Conservation (phyloP, 2,888 invertebrate species). For the Megastigmus dorsalis region DNA sequence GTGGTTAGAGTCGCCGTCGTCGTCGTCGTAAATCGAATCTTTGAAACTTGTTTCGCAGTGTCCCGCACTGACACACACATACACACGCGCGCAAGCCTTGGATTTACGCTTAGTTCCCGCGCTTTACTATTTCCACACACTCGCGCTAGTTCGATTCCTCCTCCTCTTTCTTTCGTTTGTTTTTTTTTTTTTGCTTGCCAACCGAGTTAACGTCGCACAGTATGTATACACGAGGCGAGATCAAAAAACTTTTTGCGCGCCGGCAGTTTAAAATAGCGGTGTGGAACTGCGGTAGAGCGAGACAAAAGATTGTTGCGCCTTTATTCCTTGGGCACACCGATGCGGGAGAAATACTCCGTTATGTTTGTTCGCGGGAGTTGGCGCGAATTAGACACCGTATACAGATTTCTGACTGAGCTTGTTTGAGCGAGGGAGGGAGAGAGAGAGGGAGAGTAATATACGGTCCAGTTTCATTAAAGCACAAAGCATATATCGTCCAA, state of each 20-base stretch:
- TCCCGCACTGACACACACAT: no score
- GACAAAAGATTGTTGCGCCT: no score
- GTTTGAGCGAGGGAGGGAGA: no score
- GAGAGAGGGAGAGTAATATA: no score
- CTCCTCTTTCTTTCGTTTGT: background rate
- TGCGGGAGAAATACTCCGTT: no score
- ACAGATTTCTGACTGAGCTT: no score
- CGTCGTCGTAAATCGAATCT: slow-evolving; percentile 38
- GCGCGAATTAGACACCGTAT: no score
- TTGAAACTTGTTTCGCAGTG: slow-evolving; percentile 27
- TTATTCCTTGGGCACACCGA: no score
- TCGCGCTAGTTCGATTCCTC: background rate
- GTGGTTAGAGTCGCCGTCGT: background rate
- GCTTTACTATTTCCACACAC: background rate
- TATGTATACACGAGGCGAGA: slow-evolving; percentile 5
- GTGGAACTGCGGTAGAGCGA: background rate
- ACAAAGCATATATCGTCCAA: slow-evolving; percentile 10
- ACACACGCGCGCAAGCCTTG: no score
- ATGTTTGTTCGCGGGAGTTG: no score
- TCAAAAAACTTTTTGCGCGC: slow-evolving; percentile 22
- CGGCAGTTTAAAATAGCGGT: background rate
- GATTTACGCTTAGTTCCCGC: slow-evolving; percentile 1
- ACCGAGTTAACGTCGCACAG: slow-evolving; percentile 7
- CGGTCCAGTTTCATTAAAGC: slow-evolving; percentile 8
- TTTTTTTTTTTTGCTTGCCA: slow-evolving; percentile 5